Evolutionary conservation across 2,797 vertebrate species (phyloP).

Genomic region (Anguilla marmorata): DNA sequence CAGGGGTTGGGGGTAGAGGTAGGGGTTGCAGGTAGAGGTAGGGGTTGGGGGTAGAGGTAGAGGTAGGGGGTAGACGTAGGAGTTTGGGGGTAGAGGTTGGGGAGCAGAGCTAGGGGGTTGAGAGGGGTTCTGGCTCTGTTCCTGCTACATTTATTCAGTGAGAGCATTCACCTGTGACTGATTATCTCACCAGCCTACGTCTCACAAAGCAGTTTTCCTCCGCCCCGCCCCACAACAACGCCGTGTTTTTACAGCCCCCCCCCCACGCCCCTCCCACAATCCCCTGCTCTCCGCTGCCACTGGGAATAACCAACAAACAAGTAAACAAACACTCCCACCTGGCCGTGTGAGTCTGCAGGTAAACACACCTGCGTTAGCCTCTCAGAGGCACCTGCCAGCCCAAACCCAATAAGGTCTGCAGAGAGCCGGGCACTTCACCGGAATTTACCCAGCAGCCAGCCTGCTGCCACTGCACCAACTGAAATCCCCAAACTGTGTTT

Average conservation of each 20-base stretch:
- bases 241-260: neutral
- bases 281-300: neutral
- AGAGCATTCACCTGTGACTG: neutral
- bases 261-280: neutral
- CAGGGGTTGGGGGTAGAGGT: too few species aligned
- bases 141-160: neutral
- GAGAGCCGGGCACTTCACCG: neutral
- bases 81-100: neutral
- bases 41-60: too few species aligned
- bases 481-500: neutral
- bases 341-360: neutral
- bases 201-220: neutral
- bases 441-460: neutral
- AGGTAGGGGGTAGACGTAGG: neutral
- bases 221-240: too few species aligned
- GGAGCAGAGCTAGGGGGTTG: neutral
- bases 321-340: neutral
- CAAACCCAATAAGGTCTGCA: neutral
- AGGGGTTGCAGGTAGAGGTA: too few species aligned
- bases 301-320: neutral
- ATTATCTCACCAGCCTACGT: neutral
- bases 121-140: neutral
- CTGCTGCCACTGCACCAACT: neutral
- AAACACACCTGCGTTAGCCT: slow-evolving; percentile 9
- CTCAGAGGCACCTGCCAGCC: neutral